Conservation (phyloP, 2,888 invertebrate genomes). For the Labia minor region DNA sequence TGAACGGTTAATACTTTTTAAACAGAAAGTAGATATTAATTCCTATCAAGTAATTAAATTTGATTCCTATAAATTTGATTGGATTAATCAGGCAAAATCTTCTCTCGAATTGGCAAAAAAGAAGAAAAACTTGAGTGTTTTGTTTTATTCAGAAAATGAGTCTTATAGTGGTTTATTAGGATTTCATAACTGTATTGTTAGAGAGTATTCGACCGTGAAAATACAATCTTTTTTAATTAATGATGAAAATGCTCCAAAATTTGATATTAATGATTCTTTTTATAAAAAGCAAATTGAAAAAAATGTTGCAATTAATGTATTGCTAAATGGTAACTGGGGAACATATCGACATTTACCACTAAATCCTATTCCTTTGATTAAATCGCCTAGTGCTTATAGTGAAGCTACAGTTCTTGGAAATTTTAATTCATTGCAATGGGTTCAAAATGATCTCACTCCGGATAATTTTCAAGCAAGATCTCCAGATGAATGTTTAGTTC, state of each 20-base stretch:
- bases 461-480: not conserved
- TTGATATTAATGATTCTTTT: conserved; percentile 51
- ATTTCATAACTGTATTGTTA: conserved; percentile 74
- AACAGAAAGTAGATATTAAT: too few species aligned
- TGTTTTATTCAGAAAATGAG: not conserved
- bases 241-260: conserved; percentile 49
- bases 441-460: conserved; percentile 51
- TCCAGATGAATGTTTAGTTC: conserved; percentile 33
- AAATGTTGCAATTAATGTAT: conserved; percentile 75
- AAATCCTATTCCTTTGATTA: conserved; percentile 36
- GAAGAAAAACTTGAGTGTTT: not conserved
- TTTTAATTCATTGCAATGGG: conserved; percentile 69
- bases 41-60: not conserved
- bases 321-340: conserved; percentile 57
- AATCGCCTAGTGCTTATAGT: conserved; percentile 58
- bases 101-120: not conserved
- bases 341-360: conserved; percentile 72
- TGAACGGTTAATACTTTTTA: not conserved
- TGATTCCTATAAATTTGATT: not conserved
- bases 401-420: conserved; percentile 74
- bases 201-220: conserved; percentile 42
- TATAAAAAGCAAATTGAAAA: too few species aligned
- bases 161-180: conserved; percentile 43
- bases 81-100: not conserved
- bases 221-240: conserved; percentile 42